Conservation (phyloP, 2,113 vertebrate genomes). For the Grantiella picta region DNA sequence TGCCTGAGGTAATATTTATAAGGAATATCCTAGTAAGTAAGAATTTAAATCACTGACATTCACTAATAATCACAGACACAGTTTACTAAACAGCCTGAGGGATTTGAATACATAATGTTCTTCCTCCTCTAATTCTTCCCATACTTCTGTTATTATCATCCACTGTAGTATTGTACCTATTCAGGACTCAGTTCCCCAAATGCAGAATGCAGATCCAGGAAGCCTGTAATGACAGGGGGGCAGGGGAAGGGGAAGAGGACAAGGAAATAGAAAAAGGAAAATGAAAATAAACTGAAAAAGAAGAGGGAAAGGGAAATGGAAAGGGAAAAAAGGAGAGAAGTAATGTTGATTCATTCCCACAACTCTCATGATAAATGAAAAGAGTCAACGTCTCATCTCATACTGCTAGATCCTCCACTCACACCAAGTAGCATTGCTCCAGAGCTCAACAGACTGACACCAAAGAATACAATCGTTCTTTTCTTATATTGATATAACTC, state of each 20-base stretch:
- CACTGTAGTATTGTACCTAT: not conserved
- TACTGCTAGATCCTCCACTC: not conserved
- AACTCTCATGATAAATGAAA: not conserved
- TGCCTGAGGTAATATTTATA: not conserved
- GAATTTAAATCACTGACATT: not conserved
- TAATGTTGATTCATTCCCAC: not conserved
- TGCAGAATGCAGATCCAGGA: not conserved
- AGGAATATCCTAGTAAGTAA: not conserved
- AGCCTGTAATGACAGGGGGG: not conserved
- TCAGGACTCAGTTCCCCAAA: not conserved
- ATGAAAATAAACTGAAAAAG: not conserved
- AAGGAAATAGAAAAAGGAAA: not conserved
- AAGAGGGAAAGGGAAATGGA: not conserved
- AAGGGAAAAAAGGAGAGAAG: not conserved
- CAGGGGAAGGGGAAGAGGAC: not conserved
- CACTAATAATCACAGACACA: not conserved
- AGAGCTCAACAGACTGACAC: not conserved
- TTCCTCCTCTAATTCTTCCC: not conserved
- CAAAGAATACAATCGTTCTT: not conserved
- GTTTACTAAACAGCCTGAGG: not conserved
- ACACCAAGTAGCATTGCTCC: not conserved
- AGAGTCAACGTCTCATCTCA: not conserved
- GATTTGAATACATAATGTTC: not conserved
- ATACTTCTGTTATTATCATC: not conserved
- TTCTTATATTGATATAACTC: not conserved